A percentile compares a stretch with the other conserved stretches of the same genome.
Conservation (phyloP, 1,140 invertebrate genomes). For the Diprion similis region DNA sequence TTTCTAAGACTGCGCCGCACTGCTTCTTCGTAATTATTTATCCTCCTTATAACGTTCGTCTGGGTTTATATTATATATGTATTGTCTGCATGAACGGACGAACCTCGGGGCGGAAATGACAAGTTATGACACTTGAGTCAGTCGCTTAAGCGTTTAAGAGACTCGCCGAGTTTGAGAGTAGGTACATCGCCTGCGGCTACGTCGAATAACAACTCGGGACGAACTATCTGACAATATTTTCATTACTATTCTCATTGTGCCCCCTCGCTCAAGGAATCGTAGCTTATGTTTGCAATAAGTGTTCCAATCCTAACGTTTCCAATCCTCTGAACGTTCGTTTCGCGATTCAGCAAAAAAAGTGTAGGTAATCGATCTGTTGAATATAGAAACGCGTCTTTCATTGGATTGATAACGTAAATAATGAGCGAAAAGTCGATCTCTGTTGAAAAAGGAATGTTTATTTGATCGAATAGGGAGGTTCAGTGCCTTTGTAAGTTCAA, state of each 20-base stretch:
- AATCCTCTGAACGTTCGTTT: no score
- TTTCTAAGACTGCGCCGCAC: background rate
- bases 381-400: no score
- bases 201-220: background rate
- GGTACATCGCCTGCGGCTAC: background rate
- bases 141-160: slow-evolving; percentile 12
- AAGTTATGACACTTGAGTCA: slow-evolving; percentile 16
- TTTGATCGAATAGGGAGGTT: no score
- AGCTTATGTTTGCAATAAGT: no score
- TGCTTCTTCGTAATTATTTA: background rate
- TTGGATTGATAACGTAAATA: no score
- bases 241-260: background rate
- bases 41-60: background rate
- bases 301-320: no score
- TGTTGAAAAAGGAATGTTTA: no score
- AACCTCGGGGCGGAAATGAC: slow-evolving; percentile 8
- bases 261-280: no score
- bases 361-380: no score
- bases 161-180: background rate
- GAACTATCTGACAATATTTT: background rate
- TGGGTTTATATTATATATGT: background rate
- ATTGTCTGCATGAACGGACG: background rate
- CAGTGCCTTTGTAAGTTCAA: no score
- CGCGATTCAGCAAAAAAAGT: no score
- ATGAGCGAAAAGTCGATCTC: no score